Percentiles rank a stretch among this genome's conserved stretches.
These are phyloP conservation scores for Druon quercuslanigerum DNA, from an alignment of 1,140 invertebrate genomes.

Conservation along the genomic window DNA sequence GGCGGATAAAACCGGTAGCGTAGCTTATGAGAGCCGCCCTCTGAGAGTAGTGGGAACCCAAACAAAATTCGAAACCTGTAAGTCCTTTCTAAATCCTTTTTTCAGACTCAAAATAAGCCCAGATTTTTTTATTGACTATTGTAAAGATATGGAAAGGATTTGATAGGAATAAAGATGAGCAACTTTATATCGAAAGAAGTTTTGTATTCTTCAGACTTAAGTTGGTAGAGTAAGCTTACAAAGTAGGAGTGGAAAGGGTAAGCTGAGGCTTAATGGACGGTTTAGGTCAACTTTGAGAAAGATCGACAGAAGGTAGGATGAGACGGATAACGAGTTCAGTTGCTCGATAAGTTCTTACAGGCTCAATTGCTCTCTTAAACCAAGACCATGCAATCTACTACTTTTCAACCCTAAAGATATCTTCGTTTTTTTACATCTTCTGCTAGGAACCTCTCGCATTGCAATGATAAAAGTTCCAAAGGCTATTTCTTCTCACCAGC, in stretches of 20 bases:
- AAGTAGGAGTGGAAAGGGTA: not conserved
- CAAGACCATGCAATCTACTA: constrained; percentile 49
- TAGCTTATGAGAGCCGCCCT: no score
- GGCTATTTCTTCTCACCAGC: not conserved
- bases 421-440: not conserved
- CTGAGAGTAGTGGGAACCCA: no score
- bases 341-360: constrained; percentile 60
- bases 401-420: constrained; percentile 22
- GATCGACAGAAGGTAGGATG: not conserved
- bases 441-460: not conserved
- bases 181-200: not conserved
- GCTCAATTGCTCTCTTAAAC: constrained; percentile 55
- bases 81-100: no score
- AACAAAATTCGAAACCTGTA: no score
- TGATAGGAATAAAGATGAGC: no score
- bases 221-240: not conserved
- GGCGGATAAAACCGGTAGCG: no score
- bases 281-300: constrained; percentile 10
- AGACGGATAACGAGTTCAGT: constrained; percentile 45
- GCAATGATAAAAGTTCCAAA: not conserved
- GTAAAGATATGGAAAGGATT: no score
- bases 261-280: not conserved
- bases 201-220: not conserved
- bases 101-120: no score
- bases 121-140: no score